These are phyloP conservation scores for Andrena trimmerana DNA, from an alignment of 2,888 invertebrate genomes.

Conservation along the genomic window DNA sequence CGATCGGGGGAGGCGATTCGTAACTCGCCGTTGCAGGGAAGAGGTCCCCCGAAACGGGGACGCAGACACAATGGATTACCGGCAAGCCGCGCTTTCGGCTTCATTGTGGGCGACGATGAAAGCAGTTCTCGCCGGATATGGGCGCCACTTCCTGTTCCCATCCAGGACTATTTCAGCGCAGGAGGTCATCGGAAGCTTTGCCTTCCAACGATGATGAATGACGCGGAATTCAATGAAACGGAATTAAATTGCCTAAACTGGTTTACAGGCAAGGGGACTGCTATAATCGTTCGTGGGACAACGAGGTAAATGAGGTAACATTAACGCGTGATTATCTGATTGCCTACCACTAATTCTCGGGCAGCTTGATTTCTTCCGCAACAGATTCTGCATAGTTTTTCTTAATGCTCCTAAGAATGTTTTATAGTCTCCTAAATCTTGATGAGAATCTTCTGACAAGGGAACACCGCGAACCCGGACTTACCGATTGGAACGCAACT, in stretches of 20 bases:
- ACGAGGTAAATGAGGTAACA: conserved; percentile 34
- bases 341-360: conserved; percentile 7
- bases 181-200: conserved; percentile 56
- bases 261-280: conserved; percentile 18
- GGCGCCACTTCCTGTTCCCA: conserved; percentile 70
- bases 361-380: not conserved
- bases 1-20: conserved; percentile 55
- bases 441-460: too few relatives aligned
- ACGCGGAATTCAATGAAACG: conserved; percentile 1
- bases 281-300: conserved; percentile 26
- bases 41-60: conserved; percentile 65
- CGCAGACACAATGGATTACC: conserved; percentile 68
- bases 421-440: too few relatives aligned
- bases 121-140: conserved; percentile 69
- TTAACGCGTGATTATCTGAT: conserved; percentile 26
- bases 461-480: too few relatives aligned
- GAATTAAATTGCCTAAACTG: conserved; percentile 36
- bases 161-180: conserved; percentile 53
- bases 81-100: conserved; percentile 63
- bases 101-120: conserved; percentile 69
- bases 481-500: too few relatives aligned
- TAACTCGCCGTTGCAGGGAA: conserved; percentile 41
- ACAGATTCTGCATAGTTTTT: not conserved
- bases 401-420: not conserved
- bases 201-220: conserved; percentile 36